These are phyloP conservation scores for Melanotaenia trifasciata DNA, from an alignment of 2,797 vertebrate species.

Conservation along the genomic window DNA sequence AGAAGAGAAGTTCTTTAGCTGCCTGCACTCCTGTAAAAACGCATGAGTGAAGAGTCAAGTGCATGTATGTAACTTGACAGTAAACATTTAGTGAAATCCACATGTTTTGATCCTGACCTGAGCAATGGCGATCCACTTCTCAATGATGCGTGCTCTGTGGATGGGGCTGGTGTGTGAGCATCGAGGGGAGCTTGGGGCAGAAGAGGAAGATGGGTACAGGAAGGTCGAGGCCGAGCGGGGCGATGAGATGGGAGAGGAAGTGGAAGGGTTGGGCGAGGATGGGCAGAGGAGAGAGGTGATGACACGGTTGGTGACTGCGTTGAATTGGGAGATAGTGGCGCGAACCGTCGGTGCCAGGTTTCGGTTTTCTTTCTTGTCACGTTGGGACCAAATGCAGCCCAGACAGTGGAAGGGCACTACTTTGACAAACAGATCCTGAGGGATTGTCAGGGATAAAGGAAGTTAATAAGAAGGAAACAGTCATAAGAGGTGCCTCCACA, in stretches of 20 bases:
- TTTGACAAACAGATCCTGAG: conserved; percentile 87
- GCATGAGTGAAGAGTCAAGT: not conserved
- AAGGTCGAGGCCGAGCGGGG: conserved; percentile 51
- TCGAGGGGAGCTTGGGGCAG: conserved; percentile 59
- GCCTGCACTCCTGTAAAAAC: conserved; percentile 83
- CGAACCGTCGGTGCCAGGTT: conserved; percentile 85
- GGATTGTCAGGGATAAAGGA: fast-evolving
- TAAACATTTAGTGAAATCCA: not conserved
- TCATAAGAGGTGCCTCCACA: fast-evolving
- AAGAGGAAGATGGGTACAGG: conserved; percentile 37
- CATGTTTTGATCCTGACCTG: conserved; percentile 78
- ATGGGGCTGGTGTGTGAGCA: conserved; percentile 59
- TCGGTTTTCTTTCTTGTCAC: conserved; percentile 88
- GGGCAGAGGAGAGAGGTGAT: conserved; percentile 88
- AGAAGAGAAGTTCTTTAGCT: conserved; percentile 90
- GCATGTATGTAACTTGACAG: not conserved
- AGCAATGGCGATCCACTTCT: conserved; percentile 89
- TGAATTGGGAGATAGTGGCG: conserved; percentile 93
- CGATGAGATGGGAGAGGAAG: conserved; percentile 61
- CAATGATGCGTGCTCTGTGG: conserved; percentile 84
- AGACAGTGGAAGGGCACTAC: conserved; percentile 90
- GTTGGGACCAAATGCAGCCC: conserved; percentile 92
- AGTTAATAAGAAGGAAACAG: not conserved
- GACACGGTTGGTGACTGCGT: conserved; percentile 87
- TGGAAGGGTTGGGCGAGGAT: conserved; percentile 30